These are phyloP conservation scores for Grammomys dolichurus DNA, from an alignment of 2,113 vertebrate species.

Conservation along the genomic window DNA sequence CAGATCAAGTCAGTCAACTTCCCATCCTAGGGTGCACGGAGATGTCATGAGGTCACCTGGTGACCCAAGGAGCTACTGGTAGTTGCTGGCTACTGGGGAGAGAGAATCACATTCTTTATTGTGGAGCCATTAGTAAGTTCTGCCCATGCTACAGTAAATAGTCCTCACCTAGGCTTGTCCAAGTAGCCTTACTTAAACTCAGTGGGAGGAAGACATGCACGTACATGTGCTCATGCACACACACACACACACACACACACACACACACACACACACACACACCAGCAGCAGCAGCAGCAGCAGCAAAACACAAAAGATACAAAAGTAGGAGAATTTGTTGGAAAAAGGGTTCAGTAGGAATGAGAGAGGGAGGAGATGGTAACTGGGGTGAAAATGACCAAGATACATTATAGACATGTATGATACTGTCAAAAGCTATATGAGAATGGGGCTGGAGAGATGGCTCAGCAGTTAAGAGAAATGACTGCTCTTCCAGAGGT, in stretches of 20 bases:
- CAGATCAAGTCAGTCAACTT: not conserved
- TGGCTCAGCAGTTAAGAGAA: no score
- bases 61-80: not conserved
- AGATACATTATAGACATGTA: not conserved
- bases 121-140: not conserved
- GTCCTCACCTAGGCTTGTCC: not conserved
- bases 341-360: not conserved
- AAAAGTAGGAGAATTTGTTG: not conserved
- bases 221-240: not conserved
- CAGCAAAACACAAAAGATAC: not conserved
- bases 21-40: rapidly evolving
- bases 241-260: not conserved
- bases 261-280: no score
- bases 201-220: not conserved
- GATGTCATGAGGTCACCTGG: not conserved
- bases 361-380: not conserved
- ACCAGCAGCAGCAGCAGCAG: not conserved
- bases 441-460: no score
- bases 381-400: not conserved
- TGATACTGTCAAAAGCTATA: not conserved
- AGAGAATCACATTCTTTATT: not conserved
- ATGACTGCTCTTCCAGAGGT: no score
- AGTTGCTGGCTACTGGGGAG: not conserved
- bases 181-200: not conserved
- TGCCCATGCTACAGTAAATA: not conserved